Conservation (phyloP, 2,888 invertebrate species). For the Metallyticus violacea region DNA sequence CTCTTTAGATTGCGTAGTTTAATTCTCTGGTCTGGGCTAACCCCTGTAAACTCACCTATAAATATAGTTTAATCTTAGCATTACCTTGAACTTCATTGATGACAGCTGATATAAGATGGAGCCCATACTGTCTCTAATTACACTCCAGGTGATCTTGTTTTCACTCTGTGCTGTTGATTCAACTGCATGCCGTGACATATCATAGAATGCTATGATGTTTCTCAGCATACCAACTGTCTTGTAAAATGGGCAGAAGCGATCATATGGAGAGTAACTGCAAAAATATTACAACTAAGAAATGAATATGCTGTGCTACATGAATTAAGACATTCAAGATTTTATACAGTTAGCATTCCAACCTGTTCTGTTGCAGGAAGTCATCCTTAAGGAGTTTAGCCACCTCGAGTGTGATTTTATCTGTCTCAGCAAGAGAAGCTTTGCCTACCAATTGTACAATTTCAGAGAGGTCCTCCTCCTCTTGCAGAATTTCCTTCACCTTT, state of each 20-base stretch:
- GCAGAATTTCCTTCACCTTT: conserved; percentile 93
- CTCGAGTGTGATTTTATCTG: conserved; percentile 98
- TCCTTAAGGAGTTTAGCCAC: conserved; percentile 97
- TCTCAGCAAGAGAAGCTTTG: conserved; percentile 97
- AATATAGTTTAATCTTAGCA: too few species aligned
- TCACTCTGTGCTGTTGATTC: conserved; percentile 98
- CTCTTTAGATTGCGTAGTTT: too few species aligned
- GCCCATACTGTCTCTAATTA: conserved; percentile 95
- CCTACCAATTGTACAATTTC: conserved; percentile 99
- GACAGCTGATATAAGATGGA: conserved; percentile 94
- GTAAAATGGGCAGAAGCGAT: conserved; percentile 99
- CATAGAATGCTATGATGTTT: conserved; percentile 98
- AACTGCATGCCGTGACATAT: conserved; percentile 96
- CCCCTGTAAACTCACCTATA: too few species aligned
- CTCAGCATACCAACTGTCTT: conserved; percentile 98
- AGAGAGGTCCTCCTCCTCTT: conserved; percentile 98
- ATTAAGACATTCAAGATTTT: background rate
- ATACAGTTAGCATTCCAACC: conserved; percentile 49
- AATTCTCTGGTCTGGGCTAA: too few species aligned
- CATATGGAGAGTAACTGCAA: conserved; percentile 79
- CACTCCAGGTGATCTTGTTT: conserved; percentile 98
- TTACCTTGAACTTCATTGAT: conserved; percentile 98
- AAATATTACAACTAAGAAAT: background rate
- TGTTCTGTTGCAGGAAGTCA: conserved; percentile 99
- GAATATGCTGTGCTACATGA: background rate